Percentiles rank a stretch among this genome's conserved stretches.
These are phyloP conservation scores for Petrocephalus microphthalmus DNA, from an alignment of 2,113 vertebrate genomes.

Conservation along the genomic window DNA sequence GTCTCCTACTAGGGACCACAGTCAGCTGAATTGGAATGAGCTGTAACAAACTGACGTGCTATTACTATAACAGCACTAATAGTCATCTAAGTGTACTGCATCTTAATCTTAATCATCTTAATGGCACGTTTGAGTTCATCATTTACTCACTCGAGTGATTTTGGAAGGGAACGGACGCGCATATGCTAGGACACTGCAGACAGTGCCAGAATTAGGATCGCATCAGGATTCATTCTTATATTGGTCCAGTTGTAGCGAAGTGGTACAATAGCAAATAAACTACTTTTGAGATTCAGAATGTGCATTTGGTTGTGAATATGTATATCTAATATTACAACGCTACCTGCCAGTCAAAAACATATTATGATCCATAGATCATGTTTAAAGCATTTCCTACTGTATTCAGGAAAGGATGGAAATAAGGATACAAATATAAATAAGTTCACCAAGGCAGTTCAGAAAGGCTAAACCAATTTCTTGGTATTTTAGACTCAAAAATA, in stretches of 20 bases:
- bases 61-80: not conserved
- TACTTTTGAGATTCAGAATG: not conserved
- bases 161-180: not conserved
- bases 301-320: not conserved
- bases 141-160: constrained; percentile 4
- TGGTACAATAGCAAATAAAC: not conserved
- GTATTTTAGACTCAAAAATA: not conserved
- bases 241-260: not conserved
- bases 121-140: not conserved
- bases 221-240: not conserved
- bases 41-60: not conserved
- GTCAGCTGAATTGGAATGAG: not conserved
- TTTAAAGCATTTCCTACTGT: not conserved
- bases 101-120: no score
- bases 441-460: not conserved
- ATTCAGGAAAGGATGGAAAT: not conserved
- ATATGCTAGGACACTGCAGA: not conserved
- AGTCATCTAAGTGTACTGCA: not conserved
- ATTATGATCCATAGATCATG: not conserved
- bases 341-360: not conserved
- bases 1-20: not conserved
- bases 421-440: not conserved
- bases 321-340: not conserved
- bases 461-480: not conserved
- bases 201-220: not conserved